phyloP scores from a whole-genome alignment of 2,113 vertebrate genomes.

The Actenoides hombroni region DNA sequence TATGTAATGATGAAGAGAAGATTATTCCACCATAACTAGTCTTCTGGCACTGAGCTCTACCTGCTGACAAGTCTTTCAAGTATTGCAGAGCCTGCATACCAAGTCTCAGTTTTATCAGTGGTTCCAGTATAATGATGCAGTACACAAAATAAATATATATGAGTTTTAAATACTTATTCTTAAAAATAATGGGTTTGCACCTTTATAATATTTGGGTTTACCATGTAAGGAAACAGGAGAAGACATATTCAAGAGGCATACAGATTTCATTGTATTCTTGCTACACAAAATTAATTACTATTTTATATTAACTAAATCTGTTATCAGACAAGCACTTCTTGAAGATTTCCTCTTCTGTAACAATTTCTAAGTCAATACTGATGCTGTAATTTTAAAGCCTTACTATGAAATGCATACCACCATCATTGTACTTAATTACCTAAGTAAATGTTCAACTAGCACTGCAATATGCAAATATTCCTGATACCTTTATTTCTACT shows the following conservation, averaged over 20 bases:
- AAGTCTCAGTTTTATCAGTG: background rate
- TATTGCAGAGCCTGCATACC: background rate
- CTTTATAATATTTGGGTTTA: background rate
- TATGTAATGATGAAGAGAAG: background rate
- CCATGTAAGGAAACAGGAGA: background rate
- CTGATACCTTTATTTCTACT: background rate
- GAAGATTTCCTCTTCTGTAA: background rate
- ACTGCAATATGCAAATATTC: background rate
- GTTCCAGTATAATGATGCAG: background rate
- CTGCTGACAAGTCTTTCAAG: slow-evolving; percentile 61
- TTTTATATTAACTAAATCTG: background rate
- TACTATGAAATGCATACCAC: background rate
- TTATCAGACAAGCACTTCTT: background rate
- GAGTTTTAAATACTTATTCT: background rate
- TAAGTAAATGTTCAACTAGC: background rate
- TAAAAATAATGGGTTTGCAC: background rate
- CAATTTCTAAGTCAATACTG: background rate
- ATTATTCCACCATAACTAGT: slow-evolving; percentile 9
- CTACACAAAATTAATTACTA: background rate
- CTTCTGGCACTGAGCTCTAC: slow-evolving; percentile 63
- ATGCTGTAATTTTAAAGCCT: background rate
- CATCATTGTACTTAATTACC: background rate
- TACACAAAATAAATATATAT: background rate
- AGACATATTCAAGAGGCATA: background rate
- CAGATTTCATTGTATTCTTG: background rate